These are phyloP conservation scores for Lingula anatina DNA, from an alignment of 2,888 invertebrate genomes.

Conservation along the genomic window DNA sequence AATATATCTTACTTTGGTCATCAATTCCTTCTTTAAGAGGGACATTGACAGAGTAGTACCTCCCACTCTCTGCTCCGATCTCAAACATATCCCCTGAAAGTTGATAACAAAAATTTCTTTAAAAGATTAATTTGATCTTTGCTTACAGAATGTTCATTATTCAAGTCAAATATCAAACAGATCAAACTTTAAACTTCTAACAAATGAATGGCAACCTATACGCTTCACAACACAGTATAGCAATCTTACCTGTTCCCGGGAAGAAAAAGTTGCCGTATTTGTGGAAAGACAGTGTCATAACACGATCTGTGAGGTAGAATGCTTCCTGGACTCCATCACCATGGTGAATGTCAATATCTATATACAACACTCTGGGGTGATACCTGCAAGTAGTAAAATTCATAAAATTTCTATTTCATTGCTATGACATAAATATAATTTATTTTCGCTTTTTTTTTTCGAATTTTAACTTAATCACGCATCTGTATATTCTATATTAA, in stretches of 20 bases:
- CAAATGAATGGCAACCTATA: too few species aligned
- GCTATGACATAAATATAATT: too few species aligned
- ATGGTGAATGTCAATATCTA: conserved; percentile 98
- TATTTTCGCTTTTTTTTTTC: not conserved
- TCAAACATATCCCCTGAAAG: conserved; percentile 87
- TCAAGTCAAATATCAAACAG: too few species aligned
- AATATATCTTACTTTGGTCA: conserved; percentile 58
- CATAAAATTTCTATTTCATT: too few species aligned
- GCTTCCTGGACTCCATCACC: conserved; percentile 81
- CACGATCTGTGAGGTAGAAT: conserved; percentile 92
- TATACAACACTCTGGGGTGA: conserved; percentile 89
- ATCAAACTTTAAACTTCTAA: too few species aligned
- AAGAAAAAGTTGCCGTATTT: conserved; percentile 98
- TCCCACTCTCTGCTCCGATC: conserved; percentile 89
- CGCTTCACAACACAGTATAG: too few species aligned
- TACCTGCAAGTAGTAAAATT: conserved; percentile 60
- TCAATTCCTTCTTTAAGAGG: conserved; percentile 97
- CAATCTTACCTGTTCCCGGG: conserved; percentile 81
- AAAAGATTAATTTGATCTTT: not conserved
- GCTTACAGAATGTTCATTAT: too few species aligned
- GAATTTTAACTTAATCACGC: too few species aligned
- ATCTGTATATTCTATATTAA: not conserved
- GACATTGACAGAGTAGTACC: conserved; percentile 97
- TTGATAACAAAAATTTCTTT: not conserved
- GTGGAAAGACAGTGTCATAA: conserved; percentile 99